A percentile compares a stretch with the other conserved stretches of the same genome.
Conservation (phyloP, 2,888 invertebrate species). For the Euplagia quadripunctaria region DNA sequence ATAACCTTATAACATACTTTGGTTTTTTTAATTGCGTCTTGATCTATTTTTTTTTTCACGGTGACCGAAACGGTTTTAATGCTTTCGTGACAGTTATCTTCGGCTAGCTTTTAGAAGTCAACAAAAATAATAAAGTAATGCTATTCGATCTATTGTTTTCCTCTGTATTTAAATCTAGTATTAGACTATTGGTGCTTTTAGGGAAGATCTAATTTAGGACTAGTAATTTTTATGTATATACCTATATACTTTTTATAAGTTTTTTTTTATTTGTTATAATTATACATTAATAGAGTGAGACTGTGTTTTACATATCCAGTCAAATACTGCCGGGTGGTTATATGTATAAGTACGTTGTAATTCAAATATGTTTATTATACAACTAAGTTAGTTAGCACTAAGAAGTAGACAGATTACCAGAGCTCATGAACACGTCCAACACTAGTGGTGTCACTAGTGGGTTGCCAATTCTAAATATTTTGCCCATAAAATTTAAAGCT, state of each 20-base stretch:
- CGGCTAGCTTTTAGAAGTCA: background rate
- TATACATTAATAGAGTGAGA: background rate
- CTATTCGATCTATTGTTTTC: no score
- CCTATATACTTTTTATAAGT: background rate
- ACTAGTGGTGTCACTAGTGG: no score
- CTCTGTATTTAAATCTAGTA: no score
- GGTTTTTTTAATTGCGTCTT: background rate
- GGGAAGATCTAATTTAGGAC: no score
- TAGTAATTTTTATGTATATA: no score
- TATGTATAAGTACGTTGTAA: background rate
- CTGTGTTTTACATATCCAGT: background rate
- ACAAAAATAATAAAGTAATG: background rate
- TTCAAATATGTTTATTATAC: background rate
- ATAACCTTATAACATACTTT: constrained; percentile 15
- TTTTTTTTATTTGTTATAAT: no score
- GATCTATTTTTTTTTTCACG: background rate
- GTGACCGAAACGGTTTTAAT: background rate
- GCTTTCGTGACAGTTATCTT: background rate
- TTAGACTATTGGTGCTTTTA: no score
- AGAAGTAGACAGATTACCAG: no score
- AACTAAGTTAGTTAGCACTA: no score
- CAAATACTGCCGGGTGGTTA: background rate
- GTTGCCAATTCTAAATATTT: no score
- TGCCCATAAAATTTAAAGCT: no score
- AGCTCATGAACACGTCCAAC: no score